Conservation (phyloP, 2,797 vertebrate species). For the Leucoraja ocellata region DNA sequence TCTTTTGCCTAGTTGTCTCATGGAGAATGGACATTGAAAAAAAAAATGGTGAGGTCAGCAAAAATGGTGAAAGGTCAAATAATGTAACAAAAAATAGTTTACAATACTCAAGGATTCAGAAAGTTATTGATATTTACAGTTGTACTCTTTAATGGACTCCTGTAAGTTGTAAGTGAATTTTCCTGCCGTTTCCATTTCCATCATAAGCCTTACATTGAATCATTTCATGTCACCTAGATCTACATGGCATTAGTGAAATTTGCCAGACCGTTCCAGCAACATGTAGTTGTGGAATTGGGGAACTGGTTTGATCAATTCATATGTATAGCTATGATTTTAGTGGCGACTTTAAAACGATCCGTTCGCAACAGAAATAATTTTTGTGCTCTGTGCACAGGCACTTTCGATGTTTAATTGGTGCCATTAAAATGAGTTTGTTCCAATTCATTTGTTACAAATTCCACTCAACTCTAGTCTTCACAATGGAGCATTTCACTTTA, state of each 20-base stretch:
- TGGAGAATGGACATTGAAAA: background rate
- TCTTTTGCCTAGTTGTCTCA: background rate
- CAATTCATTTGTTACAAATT: slow-evolving; percentile 31
- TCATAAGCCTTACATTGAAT: background rate
- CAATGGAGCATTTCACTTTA: slow-evolving; percentile 2
- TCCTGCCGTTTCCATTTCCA: background rate
- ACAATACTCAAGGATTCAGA: background rate
- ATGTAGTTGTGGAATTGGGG: background rate
- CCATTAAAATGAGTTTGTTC: slow-evolving; percentile 22
- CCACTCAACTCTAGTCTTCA: background rate
- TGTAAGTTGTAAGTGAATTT: background rate
- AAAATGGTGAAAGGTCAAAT: too few relatives aligned
- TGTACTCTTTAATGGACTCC: background rate
- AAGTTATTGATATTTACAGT: background rate
- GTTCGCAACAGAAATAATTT: slow-evolving; percentile 8
- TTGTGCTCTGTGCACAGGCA: background rate
- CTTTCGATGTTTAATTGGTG: slow-evolving; percentile 4
- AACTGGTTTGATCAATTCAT: background rate
- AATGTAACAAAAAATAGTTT: too few relatives aligned
- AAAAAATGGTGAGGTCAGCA: background rate
- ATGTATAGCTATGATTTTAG: background rate
- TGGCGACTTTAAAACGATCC: background rate
- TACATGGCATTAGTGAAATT: background rate
- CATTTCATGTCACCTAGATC: slow-evolving; percentile 13
- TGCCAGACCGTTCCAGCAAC: background rate